Evolutionary conservation across 53 echinoderm and acorn worm genomes (phyloP).

Genomic region (Temnopleurus reevesii): DNA sequence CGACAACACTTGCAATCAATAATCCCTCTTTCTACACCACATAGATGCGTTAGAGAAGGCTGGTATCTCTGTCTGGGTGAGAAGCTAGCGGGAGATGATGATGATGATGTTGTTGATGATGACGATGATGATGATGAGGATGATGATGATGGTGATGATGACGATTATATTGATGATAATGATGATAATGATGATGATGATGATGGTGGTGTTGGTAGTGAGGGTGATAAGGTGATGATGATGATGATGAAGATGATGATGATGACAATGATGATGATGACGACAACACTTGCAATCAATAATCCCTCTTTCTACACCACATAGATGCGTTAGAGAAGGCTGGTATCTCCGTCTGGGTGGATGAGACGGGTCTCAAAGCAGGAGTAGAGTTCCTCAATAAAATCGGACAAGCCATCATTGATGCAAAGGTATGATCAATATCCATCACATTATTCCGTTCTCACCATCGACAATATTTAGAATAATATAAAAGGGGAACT

Average conservation of each 20-base stretch:
- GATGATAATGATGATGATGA: slow-evolving; percentile 7
- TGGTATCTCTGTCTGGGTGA: slow-evolving; percentile 59
- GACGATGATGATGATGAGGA: slow-evolving; percentile 41
- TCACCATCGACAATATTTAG: no score
- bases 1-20: no score
- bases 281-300: no score
- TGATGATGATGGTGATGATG: slow-evolving; percentile 47
- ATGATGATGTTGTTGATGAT: slow-evolving; percentile 27
- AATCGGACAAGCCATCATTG: slow-evolving; percentile 99
- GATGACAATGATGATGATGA: slow-evolving; percentile 32
- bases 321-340: slow-evolving; percentile 80
- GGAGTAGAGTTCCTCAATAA: slow-evolving; percentile 95
- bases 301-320: no score
- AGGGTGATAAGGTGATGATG: neutral
- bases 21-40: no score
- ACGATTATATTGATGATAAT: neutral
- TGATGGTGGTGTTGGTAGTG: neutral
- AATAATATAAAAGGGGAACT: no score
- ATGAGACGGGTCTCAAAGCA: slow-evolving; percentile 79
- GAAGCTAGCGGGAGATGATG: neutral
- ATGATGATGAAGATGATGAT: slow-evolving; percentile 10
- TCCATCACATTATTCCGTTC: no score
- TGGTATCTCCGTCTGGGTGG: slow-evolving; percentile 94
- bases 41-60: slow-evolving; percentile 75
- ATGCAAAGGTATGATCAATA: slow-evolving; percentile 80